Percentiles rank a stretch among this genome's conserved stretches.
Conservation (phyloP, 1,140 invertebrate genomes). For the Neuroterus valhalla region DNA sequence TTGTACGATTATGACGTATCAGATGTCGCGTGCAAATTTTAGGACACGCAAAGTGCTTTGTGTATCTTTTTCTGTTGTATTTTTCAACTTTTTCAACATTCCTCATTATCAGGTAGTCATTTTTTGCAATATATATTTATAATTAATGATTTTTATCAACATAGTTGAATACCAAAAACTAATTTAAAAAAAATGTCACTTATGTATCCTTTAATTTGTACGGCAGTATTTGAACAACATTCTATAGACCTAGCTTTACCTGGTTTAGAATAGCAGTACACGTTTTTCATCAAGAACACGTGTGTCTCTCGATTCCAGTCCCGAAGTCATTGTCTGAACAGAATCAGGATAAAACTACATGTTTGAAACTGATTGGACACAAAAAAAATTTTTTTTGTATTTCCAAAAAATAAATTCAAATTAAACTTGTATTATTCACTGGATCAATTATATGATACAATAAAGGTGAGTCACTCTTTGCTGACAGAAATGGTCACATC, state of each 20-base stretch:
- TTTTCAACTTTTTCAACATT: no score
- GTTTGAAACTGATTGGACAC: background rate
- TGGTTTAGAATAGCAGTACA: background rate
- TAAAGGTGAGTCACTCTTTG: slow-evolving; percentile 21
- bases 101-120: no score
- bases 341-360: background rate
- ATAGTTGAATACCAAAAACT: no score
- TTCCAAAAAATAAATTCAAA: background rate
- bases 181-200: no score
- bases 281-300: background rate
- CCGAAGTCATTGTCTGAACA: background rate
- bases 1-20: no score
- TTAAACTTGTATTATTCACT: background rate
- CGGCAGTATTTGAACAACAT: background rate
- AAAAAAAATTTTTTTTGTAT: background rate
- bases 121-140: no score
- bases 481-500: slow-evolving; percentile 28
- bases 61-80: no score
- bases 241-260: background rate
- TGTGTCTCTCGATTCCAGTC: background rate
- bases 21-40: no score
- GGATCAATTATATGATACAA: background rate
- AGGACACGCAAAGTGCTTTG: no score
- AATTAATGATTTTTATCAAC: no score
- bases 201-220: no score